phyloP scores from a whole-genome alignment of 2,797 vertebrate species.

The Oreortyx pictus region DNA sequence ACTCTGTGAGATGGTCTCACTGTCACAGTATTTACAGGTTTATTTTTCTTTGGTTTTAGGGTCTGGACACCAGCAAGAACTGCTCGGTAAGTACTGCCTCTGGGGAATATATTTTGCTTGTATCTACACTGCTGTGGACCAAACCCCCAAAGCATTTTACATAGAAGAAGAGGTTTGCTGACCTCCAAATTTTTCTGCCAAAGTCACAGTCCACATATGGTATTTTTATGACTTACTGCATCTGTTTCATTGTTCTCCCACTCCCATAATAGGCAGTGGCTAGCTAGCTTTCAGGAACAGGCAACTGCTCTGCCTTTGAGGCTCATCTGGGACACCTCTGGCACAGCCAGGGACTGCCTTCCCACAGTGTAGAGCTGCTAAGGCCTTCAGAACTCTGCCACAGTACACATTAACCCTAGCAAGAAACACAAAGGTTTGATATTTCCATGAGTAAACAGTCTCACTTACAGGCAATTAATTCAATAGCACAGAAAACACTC shows the following conservation, averaged over 20 bases:
- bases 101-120: not conserved
- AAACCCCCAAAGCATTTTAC: not conserved
- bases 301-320: not conserved
- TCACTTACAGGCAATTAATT: not conserved
- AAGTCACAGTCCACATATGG: not conserved
- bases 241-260: not conserved
- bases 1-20: not conserved
- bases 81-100: slow-evolving; percentile 41
- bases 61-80: slow-evolving; percentile 23
- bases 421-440: slow-evolving; percentile 14
- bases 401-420: not conserved
- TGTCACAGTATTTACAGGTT: not conserved
- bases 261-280: not conserved
- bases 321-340: not conserved
- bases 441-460: not conserved
- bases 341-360: not conserved
- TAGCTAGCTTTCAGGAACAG: not conserved
- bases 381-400: not conserved
- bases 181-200: not conserved
- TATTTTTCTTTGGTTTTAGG: slow-evolving; percentile 37
- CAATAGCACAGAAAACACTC: not conserved
- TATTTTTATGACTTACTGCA: not conserved
- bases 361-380: not conserved
- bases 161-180: not conserved
- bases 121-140: not conserved